These are phyloP conservation scores for Lycaena phlaeas DNA, from an alignment of 2,888 invertebrate genomes.

Conservation along the genomic window DNA sequence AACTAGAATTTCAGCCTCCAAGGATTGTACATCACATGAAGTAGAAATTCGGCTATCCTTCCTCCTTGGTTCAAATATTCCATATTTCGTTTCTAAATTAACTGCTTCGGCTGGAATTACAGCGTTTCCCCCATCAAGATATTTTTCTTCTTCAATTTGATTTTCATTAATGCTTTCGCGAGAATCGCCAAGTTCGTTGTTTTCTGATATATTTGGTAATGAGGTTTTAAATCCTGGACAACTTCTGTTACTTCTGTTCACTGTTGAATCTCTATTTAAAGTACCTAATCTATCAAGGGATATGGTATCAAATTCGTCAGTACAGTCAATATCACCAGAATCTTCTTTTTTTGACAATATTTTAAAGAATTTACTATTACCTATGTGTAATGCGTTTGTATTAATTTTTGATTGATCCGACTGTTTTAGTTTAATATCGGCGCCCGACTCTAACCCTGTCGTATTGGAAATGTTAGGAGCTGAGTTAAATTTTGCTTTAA, in stretches of 20 bases:
- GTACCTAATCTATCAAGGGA: slow-evolving; percentile 57
- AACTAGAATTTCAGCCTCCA: slow-evolving; percentile 42
- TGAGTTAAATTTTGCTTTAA: slow-evolving; percentile 63
- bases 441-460: slow-evolving; percentile 41
- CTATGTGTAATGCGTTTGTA: slow-evolving; percentile 50
- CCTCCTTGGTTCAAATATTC: slow-evolving; percentile 51
- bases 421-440: slow-evolving; percentile 44
- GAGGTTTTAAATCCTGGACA: slow-evolving; percentile 66
- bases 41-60: slow-evolving; percentile 28
- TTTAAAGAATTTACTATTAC: slow-evolving; percentile 67
- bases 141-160: slow-evolving; percentile 32
- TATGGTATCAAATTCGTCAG: slow-evolving; percentile 64
- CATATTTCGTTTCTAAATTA: slow-evolving; percentile 35
- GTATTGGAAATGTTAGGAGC: slow-evolving; percentile 65
- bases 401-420: slow-evolving; percentile 35
- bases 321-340: slow-evolving; percentile 57
- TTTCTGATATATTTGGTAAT: slow-evolving; percentile 62
- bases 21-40: slow-evolving; percentile 33
- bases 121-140: slow-evolving; percentile 28
- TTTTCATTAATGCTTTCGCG: slow-evolving; percentile 41
- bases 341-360: slow-evolving; percentile 60
- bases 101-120: slow-evolving; percentile 34
- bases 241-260: slow-evolving; percentile 62
- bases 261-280: slow-evolving; percentile 54
- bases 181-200: slow-evolving; percentile 53